phyloP scores from a whole-genome alignment of 1,140 invertebrate species.

The Conus betulinus region DNA sequence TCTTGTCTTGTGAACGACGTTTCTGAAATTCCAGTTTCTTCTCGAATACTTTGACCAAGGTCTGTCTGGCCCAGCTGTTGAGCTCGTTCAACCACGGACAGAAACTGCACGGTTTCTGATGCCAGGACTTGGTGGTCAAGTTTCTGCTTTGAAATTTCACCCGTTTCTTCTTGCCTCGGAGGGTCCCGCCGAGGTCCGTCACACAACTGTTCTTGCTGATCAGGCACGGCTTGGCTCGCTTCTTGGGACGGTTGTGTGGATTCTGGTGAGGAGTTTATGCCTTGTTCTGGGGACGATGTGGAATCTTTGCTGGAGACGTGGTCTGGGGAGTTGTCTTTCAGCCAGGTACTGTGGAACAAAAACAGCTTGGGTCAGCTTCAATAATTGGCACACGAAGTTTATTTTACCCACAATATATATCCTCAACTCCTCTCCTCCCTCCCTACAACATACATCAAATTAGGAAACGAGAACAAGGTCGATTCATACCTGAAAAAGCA shows the following conservation, averaged over 20 bases:
- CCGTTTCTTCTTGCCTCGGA: background rate
- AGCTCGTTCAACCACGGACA: background rate
- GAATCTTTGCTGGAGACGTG: background rate
- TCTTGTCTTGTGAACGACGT: background rate
- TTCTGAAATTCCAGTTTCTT: background rate
- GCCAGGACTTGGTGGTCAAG: background rate
- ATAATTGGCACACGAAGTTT: too few species aligned
- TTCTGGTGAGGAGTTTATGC: background rate
- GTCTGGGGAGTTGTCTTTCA: background rate
- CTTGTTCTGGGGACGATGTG: background rate
- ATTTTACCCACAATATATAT: too few species aligned
- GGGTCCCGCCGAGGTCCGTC: background rate
- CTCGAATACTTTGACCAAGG: background rate
- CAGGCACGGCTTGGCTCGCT: background rate
- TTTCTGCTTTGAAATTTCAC: background rate
- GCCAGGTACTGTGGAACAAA: background rate
- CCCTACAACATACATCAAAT: too few species aligned
- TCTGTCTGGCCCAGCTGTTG: background rate
- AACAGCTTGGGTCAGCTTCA: too few species aligned
- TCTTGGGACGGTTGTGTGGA: background rate
- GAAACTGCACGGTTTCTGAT: background rate
- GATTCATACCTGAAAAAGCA: too few species aligned
- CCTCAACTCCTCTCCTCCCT: too few species aligned
- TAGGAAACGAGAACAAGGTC: too few species aligned
- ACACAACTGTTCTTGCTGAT: background rate